A percentile compares a stretch with the other conserved stretches of the same genome.
These are phyloP conservation scores for Lepisosteus osseus DNA, from an alignment of 2,113 vertebrate species.

Conservation along the genomic window DNA sequence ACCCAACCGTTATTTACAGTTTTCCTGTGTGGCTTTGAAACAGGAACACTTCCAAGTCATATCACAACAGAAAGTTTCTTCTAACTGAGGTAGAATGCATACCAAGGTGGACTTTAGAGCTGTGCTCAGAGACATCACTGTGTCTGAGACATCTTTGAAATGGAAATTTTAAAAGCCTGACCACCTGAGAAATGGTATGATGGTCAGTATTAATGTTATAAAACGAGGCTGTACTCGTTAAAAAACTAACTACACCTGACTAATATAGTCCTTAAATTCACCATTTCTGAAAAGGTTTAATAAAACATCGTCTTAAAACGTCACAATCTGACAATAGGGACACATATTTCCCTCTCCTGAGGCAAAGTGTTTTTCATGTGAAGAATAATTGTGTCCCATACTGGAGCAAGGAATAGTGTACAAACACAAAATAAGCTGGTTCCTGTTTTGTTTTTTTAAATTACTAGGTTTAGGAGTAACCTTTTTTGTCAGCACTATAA, in stretches of 20 bases:
- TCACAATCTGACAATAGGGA: neutral
- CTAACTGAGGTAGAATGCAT: constrained; percentile 31
- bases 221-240: no score
- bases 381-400: neutral
- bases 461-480: no score
- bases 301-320: neutral
- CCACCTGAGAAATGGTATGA: neutral
- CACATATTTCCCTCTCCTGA: neutral
- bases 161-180: neutral
- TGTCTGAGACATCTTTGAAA: neutral
- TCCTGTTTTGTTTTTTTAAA: no score
- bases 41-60: constrained; percentile 52
- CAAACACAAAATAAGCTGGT: no score
- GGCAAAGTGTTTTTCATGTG: no score
- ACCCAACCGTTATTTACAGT: constrained; percentile 65
- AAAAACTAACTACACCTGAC: no score
- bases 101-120: neutral
- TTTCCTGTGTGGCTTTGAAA: constrained; percentile 64
- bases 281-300: no score
- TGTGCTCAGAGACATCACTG: neutral
- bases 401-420: neutral
- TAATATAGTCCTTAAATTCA: no score
- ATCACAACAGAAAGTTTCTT: constrained; percentile 43
- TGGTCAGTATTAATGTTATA: no score
- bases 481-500: no score